Base-by-base conservation (phyloP, 2,888 invertebrate genomes). In the Gandaritis pyraliata region DNA sequence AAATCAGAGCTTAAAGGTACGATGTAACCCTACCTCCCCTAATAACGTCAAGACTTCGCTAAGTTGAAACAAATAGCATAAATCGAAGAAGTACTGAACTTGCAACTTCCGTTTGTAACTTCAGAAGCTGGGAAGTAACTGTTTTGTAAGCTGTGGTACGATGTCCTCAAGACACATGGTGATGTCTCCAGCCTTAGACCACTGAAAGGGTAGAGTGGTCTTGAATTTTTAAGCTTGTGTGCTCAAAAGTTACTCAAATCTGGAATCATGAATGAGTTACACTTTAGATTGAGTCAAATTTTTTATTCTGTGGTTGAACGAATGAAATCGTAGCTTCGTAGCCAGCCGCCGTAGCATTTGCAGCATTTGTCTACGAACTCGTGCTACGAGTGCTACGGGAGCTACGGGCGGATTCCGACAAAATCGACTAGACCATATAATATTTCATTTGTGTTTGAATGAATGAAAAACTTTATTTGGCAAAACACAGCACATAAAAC, bases 11-110 rank as follows among this genome's bases (percentile, higher is more conserved):
- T 41, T 39, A 6, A 13, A 39, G 13, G 39, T 39, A 39, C n/a
- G 0, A 0, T 1, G 5, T 23, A 23, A 3, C 23, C 23, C 23
- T 23, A 23, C 23, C 23, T 23, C 23, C 23, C 23, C 23, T 23
- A 23, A 23, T 2, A 23, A 6, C 23, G 3, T 6, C 23, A 23
- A 23, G 13, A 15, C 41, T 41, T 41, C 13, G 15, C 15, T 43
- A 16, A 43, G 43, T 16, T 43, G 16, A 43, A 43, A 43, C 43
- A 43, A 43, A 43, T 43, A 43, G 43, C 41, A 5, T 41, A 38
- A 11, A 16, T 2, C 16, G 43, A 38, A n/a, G 15, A 8, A 10
- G 15, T 41, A 41, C 15, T 1, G 16, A 43, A 16, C 43, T 16
- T 16, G 11, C 10, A 38, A 38, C 5, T 38, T 38, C 38, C n/a